Base-by-base conservation (phyloP, 2,888 invertebrate genomes). In the Siphonodentalium dalli region DNA sequence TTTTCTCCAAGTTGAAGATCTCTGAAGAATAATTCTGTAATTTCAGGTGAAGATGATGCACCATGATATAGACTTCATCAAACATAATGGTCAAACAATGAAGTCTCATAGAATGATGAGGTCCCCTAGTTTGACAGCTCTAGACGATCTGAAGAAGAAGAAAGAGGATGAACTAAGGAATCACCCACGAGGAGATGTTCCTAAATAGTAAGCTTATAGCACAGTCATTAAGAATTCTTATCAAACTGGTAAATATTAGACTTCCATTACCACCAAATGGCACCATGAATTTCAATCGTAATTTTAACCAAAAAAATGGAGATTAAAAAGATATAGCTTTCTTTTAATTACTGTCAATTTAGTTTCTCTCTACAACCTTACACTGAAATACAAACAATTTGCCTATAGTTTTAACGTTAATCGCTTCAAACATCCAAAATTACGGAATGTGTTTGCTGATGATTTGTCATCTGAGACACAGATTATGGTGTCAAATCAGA, bases 201-300 rank as follows among this genome's bases (percentile, higher is more conserved):
- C 81, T n/a, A 62, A 71, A 54, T 81, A 81, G 79, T 79, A 66
- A 68, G 76, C 75, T 2, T 31, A 29, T n/a, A n/a, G n/a, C n/a
- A n/a, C n/a, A n/a, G n/a, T 11, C 1, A 13, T 13, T 31, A 31
- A 11, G n/a, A 31, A 31, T 31, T 31, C 31, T 13, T 11, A 21
- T 11, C 3, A 35, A 35, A 20, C 21, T 13, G 3, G 18, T 8
- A 11, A 11, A 35, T 7, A n/a, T n/a, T n/a, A n/a, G n/a, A n/a
- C n/a, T n/a, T n/a, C n/a, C n/a, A n/a, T n/a, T n/a, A n/a, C n/a
- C n/a, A n/a, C n/a, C n/a, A n/a, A n/a, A n/a, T n/a, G n/a, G n/a
- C n/a, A n/a, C n/a, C n/a, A n/a, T n/a, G n/a, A n/a, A n/a, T n/a
- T n/a, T n/a, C n/a, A n/a, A n/a, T n/a, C n/a, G n/a, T n/a, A n/a